Evolutionary conservation across 2,888 invertebrate species (phyloP).

Genomic region (Drosophila nr. perissopoda): DNA sequence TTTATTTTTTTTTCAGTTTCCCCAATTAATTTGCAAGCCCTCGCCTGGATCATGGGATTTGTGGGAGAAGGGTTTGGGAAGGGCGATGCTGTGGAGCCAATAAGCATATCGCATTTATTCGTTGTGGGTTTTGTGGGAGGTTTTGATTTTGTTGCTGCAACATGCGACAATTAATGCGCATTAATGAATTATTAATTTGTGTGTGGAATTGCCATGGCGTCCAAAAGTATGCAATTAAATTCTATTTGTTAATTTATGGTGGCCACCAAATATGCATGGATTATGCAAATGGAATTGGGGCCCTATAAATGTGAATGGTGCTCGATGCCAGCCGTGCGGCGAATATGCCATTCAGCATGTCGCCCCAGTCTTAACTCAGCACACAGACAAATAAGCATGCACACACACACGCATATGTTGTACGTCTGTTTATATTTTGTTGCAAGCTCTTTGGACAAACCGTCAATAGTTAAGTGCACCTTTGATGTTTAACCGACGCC

Average conservation of each 20-base stretch:
- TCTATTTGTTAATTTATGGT: slow-evolving; percentile 79
- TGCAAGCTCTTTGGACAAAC: slow-evolving; percentile 49
- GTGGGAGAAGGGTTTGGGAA: not conserved
- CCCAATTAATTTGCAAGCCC: slow-evolving; percentile 68
- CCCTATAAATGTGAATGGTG: slow-evolving; percentile 19
- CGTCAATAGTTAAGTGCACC: slow-evolving; percentile 73
- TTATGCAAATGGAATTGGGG: slow-evolving; percentile 76
- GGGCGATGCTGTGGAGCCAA: slow-evolving; percentile 28
- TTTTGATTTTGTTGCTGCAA: slow-evolving; percentile 54
- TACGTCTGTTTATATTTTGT: slow-evolving; percentile 1
- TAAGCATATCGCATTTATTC: slow-evolving; percentile 64
- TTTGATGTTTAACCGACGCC: slow-evolving; percentile 46
- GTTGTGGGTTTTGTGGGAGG: slow-evolving; percentile 49
- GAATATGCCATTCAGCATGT: slow-evolving; percentile 28
- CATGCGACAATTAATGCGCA: slow-evolving; percentile 71
- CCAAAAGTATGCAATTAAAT: slow-evolving; percentile 80
- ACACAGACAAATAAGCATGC: not conserved
- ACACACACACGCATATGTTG: not conserved
- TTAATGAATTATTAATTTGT: slow-evolving; percentile 81
- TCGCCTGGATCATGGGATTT: slow-evolving; percentile 40
- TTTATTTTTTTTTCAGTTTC: slow-evolving; percentile 30
- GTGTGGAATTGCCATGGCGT: slow-evolving; percentile 40
- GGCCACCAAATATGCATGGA: slow-evolving; percentile 75
- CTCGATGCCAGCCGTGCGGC: slow-evolving; percentile 13
- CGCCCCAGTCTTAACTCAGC: slow-evolving; percentile 49